A percentile compares a stretch with the other conserved stretches of the same genome.
phyloP scores from a whole-genome alignment of 2,888 invertebrate species.

The Callyntrura guangdongensis region DNA sequence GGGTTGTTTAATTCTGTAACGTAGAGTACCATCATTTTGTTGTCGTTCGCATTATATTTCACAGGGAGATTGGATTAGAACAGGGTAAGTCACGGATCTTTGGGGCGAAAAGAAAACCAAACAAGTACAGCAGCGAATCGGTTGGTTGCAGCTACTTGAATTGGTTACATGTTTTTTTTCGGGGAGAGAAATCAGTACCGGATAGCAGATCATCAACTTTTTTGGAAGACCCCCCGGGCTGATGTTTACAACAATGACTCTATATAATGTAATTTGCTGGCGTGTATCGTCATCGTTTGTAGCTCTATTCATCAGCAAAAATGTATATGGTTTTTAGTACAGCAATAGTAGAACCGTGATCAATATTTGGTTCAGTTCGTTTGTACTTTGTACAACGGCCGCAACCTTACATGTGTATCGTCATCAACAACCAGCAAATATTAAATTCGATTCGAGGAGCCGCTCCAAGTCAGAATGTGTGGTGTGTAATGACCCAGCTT shows the following conservation, averaged over 20 bases:
- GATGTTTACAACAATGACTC: slow-evolving; percentile 78
- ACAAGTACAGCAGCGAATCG: slow-evolving; percentile 61
- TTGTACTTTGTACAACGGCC: background rate
- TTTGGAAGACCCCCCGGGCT: slow-evolving; percentile 74
- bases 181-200: slow-evolving; percentile 22
- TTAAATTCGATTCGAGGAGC: slow-evolving; percentile 75
- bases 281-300: slow-evolving; percentile 11
- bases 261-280: slow-evolving; percentile 63
- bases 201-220: slow-evolving; percentile 59
- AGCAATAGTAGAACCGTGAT: background rate
- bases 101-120: slow-evolving; percentile 16
- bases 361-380: background rate
- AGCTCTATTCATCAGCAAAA: slow-evolving; percentile 5
- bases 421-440: slow-evolving; percentile 52
- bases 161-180: slow-evolving; percentile 59
- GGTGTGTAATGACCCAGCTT: slow-evolving; percentile 84
- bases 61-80: slow-evolving; percentile 35
- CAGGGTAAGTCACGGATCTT: background rate
- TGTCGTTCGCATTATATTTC: background rate
- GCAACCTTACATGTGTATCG: background rate
- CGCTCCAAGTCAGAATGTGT: slow-evolving; percentile 77
- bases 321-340: slow-evolving; percentile 7
- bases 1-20: background rate
- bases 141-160: slow-evolving; percentile 77
- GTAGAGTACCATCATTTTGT: slow-evolving; percentile 50